Percentiles rank a stretch among this genome's conserved stretches.
Conservation (phyloP, 2,888 invertebrate genomes). For the Dasysyrphus tricinctus region DNA sequence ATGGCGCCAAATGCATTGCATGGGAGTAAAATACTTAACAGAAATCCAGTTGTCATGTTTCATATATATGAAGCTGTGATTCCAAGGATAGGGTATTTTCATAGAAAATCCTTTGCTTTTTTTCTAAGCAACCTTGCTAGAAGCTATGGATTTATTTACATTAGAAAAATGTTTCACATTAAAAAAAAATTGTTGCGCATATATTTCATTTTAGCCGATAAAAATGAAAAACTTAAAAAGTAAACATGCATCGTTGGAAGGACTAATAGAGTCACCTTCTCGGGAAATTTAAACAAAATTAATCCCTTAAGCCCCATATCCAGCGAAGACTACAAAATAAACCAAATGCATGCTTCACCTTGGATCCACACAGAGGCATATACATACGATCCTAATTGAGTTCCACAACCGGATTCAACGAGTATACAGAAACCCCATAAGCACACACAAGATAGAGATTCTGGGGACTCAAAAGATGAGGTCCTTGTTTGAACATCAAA, state of each 20-base stretch:
- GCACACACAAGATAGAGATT: not conserved
- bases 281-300: not conserved
- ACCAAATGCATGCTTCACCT: constrained; percentile 38
- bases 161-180: no score
- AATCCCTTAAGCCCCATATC: constrained; percentile 44
- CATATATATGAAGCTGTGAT: not conserved
- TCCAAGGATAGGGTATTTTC: not conserved
- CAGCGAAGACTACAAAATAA: constrained; percentile 14
- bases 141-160: no score
- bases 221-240: no score
- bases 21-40: constrained; percentile 15
- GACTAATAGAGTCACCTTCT: not conserved
- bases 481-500: constrained; percentile 50
- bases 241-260: no score
- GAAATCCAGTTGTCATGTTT: not conserved
- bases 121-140: no score
- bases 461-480: not conserved
- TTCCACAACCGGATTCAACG: constrained; percentile 46
- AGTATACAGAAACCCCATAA: not conserved
- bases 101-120: no score
- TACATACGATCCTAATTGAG: constrained; percentile 62
- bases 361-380: constrained; percentile 16
- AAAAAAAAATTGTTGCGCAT: no score
- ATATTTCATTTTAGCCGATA: no score
- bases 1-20: constrained; percentile 7